Base-by-base conservation (phyloP, 2,888 invertebrate species). In the Pyrrhia umbra region DNA sequence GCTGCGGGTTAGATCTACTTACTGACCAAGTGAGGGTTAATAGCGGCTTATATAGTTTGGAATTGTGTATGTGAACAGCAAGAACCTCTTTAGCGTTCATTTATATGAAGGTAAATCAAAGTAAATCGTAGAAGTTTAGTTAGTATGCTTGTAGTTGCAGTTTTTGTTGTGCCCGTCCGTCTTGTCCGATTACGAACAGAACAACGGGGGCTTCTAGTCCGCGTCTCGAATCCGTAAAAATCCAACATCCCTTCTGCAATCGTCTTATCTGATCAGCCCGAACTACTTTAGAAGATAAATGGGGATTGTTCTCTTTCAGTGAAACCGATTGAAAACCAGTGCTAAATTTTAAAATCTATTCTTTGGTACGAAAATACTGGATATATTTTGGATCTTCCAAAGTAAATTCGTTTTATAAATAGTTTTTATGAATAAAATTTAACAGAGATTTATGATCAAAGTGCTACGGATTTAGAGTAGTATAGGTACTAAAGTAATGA, bases 221-320 rank as follows among this genome's bases (percentile, higher is more conserved):
- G 66, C 82, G 80, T 82, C 74, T 81, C 76, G 84, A 89, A 88
- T 88, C 85, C 85, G 79, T 85, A 86, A 88, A 88, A 90, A 86
- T 86, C 84, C 85, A 80, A 77, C 82, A 84, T 84, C 83, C 80
- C 80, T 75, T 77, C 80, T 79, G 78, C 76, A 87, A 89, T 88
- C 87, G 83, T 79, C 88, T 90, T 90, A 91, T 89, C 90, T 86
- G 88, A 90, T 90, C 85, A 82, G 71, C 77, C 75, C 75, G 82
- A 86, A 89, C 85, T 89, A 87, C 88, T 88, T 85, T 78, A 73
- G 67, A 86, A 89, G 88, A 92, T 90, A 91, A 90, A 92, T 90
- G 88, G 87, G 84, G 79, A 90, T 88, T 90, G 88, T 90, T 88
- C 86, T 82, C 83, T 87, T 85, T 82, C 83, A 85, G 77, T 75